These are phyloP conservation scores for Linyphia triangularis DNA, from an alignment of 2,888 invertebrate species.

Conservation along the genomic window DNA sequence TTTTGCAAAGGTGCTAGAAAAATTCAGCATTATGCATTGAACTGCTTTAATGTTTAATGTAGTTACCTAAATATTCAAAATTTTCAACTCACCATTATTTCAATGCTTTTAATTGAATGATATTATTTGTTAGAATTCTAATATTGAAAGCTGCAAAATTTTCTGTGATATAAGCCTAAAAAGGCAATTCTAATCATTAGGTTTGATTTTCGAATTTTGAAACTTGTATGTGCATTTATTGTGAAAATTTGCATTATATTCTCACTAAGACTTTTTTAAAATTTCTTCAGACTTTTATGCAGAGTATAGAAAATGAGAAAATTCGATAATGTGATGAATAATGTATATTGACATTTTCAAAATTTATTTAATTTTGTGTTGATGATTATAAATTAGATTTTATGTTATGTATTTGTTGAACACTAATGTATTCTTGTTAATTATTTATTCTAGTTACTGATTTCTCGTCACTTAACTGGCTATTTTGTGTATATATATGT, in stretches of 20 bases:
- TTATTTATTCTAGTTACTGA: background rate
- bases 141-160: background rate
- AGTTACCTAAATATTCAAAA: background rate
- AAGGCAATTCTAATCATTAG: background rate
- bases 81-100: background rate
- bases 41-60: background rate
- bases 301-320: too few relatives aligned
- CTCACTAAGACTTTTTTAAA: too few relatives aligned
- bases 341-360: background rate
- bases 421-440: background rate
- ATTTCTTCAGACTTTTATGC: too few relatives aligned
- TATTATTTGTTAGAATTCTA: background rate
- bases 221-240: too few relatives aligned
- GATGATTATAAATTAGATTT: background rate
- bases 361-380: background rate
- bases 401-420: background rate
- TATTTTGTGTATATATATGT: background rate
- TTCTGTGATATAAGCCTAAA: background rate
- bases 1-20: background rate
- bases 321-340: background rate
- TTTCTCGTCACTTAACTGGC: background rate
- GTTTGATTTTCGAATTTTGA: too few relatives aligned
- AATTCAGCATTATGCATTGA: background rate
- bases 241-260: too few relatives aligned
- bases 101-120: background rate